Base-by-base conservation (phyloP, 2,113 vertebrate genomes). In the Malurus elegans region DNA sequence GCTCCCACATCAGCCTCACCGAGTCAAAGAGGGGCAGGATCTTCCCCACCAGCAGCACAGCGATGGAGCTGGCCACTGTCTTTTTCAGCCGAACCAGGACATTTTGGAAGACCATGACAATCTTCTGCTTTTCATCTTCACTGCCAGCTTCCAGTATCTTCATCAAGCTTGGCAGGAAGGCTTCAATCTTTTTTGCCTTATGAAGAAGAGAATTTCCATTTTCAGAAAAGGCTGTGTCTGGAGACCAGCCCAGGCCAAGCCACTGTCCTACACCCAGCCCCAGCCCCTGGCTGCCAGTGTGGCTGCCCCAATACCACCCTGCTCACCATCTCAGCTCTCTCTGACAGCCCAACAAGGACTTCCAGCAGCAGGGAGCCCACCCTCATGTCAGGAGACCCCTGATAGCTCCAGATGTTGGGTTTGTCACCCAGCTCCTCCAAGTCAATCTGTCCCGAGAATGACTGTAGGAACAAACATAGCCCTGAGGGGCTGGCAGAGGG, bases 361-460 rank as follows among this genome's bases (percentile, higher is more conserved):
- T 54, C 40, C 40, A 90, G 54, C 47, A 26, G 8, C 48, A 36
- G 40, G 50, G 25, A 21, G 25, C 11, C 6, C 1, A 1, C 36
- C 42, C 8, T 5, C 24, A 6, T 0, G 1, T 31, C 2, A 0
- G 12, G 34, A 42, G 13, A 9, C 4, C 5, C 14, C 10, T 10
- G 19, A 24, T 47, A 3, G 0, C 29, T 47, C 56, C 40, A 13
- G 12, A 19, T 1, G 0, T 1, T 32, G 32, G 28, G 8, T 40
- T 14, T 3, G 0, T 34, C 40, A 34, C 5, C 16, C 21, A 18
- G 9, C 8, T 54, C 24, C 56, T 54, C 48, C 65, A 3, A 8
- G n/a, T 62, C 40, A 20, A 3, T 19, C 28, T 61, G n/a, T 10
- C 12, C 29, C 3, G 0, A 20, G 65, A 56, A n/a, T 0, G 12